phyloP scores from a whole-genome alignment of 2,888 invertebrate genomes.

The Masnerella sp. region DNA sequence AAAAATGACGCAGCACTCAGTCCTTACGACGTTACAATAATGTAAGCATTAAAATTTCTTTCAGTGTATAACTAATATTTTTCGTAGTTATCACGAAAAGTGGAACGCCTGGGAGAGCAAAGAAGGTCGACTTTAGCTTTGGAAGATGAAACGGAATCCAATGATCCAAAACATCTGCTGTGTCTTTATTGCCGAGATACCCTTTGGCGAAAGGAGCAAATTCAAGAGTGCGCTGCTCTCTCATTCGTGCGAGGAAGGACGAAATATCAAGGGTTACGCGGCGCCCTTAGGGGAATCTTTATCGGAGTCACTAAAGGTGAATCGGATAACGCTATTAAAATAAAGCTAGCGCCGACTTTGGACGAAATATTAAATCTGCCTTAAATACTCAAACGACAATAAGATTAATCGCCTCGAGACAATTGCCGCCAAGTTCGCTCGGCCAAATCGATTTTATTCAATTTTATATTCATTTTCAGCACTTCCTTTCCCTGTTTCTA shows the following conservation, averaged over 20 bases:
- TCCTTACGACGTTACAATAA: too few species aligned
- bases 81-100: slow-evolving; percentile 33
- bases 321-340: slow-evolving; percentile 43
- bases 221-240: slow-evolving; percentile 33
- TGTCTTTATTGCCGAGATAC: slow-evolving; percentile 50
- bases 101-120: slow-evolving; percentile 16
- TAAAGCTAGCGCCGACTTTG: slow-evolving; percentile 25
- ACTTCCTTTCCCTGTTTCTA: too few species aligned
- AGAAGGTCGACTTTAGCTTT: slow-evolving; percentile 39
- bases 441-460: slow-evolving; percentile 30
- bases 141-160: slow-evolving; percentile 55
- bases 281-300: slow-evolving; percentile 43
- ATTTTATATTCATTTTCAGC: slow-evolving; percentile 29
- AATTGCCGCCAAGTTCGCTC: slow-evolving; percentile 1
- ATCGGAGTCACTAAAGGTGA: slow-evolving; percentile 32
- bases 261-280: slow-evolving; percentile 47
- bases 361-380: slow-evolving; percentile 20
- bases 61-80: slow-evolving; percentile 38
- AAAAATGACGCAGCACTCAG: too few species aligned
- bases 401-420: slow-evolving; percentile 16
- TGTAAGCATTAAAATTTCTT: too few species aligned
- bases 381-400: slow-evolving; percentile 25
- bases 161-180: slow-evolving; percentile 56
- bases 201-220: slow-evolving; percentile 44
- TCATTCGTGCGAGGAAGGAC: slow-evolving; percentile 25